Evolutionary conservation across 2,888 invertebrate species (phyloP), one percentile per base, ranked within the genome.

Genomic region (Gortyna flavago): DNA sequence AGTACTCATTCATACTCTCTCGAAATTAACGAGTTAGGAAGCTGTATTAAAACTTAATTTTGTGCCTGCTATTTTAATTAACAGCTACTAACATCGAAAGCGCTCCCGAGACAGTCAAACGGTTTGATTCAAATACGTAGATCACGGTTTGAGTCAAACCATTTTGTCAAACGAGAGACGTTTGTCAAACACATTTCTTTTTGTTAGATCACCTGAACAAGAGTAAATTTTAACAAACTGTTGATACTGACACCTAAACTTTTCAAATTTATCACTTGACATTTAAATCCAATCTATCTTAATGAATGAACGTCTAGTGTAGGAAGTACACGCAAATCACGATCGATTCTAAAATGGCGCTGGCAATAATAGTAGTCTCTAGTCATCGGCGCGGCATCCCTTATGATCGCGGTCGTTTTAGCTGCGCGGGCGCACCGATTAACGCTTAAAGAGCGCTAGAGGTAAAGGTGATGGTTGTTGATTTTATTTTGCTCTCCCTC

Each of bases 371-470:
- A 77, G 78, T 64, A 57, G 70, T 69, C 79, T 79, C 79, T 79
- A 88, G 86, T 92, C 92, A 92, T 86, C 85, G 86, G 75, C 73
- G 84, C 79, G 89, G 92, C 91, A 93, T 93, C 91, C 90, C 89
- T 90, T 90, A 79, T 73, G 78, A 86, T 77, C 79, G 81, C 89
- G 90, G 90, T 92, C 90, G 89, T 90, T 92, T 91, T 91, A 90
- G 86, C 79, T 67, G 73, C 75, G 75, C 74, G 21, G 5, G 81
- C 76, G 79, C 84, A 80, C 88, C 93, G 93, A 93, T 90, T 93
- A 92, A 93, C 84, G 82, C 91, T 29, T 44, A 29, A 35, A 64
- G 16, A 32, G 59, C 51, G 61, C 64, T 9, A 61, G 72, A 67
- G 64, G 67, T 65, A 61, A 71, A 72, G 77, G 68, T 81, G 51